Conservation (phyloP, 2,888 invertebrate genomes). For the Eledone cirrhosa region DNA sequence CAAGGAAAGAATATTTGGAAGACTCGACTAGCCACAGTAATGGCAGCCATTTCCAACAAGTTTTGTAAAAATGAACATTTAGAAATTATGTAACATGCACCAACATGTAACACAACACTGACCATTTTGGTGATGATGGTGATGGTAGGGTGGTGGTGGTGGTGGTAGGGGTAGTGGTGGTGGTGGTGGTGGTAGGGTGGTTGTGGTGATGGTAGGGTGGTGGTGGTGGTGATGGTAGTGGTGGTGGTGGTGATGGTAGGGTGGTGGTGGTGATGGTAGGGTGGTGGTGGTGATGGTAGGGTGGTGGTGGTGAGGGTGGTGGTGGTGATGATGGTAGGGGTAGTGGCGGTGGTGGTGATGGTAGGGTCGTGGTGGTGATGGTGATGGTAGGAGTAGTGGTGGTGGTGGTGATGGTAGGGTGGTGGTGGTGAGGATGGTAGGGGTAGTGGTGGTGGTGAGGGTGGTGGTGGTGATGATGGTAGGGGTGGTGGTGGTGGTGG, state of each 20-base stretch:
- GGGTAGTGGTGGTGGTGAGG: too few species aligned
- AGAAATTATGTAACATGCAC: neutral
- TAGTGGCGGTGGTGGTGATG: neutral
- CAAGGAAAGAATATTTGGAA: neutral
- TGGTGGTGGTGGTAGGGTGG: too few species aligned
- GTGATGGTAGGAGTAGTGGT: too few species aligned
- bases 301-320: slow-evolving; percentile 1
- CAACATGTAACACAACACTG: neutral
- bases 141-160: too few species aligned
- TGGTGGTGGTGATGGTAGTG: too few species aligned
- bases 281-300: slow-evolving; percentile 3
- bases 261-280: too few species aligned
- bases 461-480: neutral
- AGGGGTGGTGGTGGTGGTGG: neutral
- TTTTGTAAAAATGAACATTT: neutral
- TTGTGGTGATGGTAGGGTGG: too few species aligned
- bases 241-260: neutral
- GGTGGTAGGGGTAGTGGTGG: too few species aligned
- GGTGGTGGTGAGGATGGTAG: too few species aligned
- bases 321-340: too few species aligned
- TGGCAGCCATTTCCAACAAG: neutral
- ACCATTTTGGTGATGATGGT: neutral
- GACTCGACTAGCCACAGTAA: neutral
- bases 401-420: too few species aligned
- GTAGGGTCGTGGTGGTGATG: too few species aligned